Base-by-base conservation (phyloP, 2,888 invertebrate species). In the Pachycephus smyrnensis region DNA sequence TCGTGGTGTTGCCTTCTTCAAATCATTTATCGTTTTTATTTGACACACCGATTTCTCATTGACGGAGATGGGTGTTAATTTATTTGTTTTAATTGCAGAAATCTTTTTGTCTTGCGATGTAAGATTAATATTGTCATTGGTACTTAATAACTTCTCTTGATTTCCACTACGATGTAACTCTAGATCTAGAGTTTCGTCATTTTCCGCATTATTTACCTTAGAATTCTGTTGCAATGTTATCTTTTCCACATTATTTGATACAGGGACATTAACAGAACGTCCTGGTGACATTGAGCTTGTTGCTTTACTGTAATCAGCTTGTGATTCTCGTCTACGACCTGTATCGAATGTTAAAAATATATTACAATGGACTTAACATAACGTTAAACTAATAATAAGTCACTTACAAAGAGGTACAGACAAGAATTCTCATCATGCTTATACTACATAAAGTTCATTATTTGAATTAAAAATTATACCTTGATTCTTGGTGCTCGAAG, bases 1-100 rank as follows among this genome's bases (percentile, higher is more conserved):
- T 9, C 86, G 84, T 0, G 91, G 90, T 1, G 90, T 88, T 31
- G 89, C 88, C 80, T 89, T 91, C 71, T 91, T 91, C 23, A 91
- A 81, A 74, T 91, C 90, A 76, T 85, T 88, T n/a, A 91, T 86
- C 75, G 89, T 89, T 78, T 86, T 90, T 76, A 91, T 87, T 76
- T 88, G 87, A 30, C 36, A 78, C 78, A 77, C 81, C 71, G 73
- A 69, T 79, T 73, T 30, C 31, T 73, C 68, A 30, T 76, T 75
- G 15, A 30, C 9, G 23, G 55, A 55, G 2, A 31, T 4, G 73
- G 12, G 11, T 30, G 73, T 36, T 55, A 23, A 55, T 23, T 55
- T 55, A 55, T 55, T 55, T 23, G 23, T 23, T 23, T 23, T 55
- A 55, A 23, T 55, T 55, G 23, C 9, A 55, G 55, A 23, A 55